Conservation (phyloP, 2,797 vertebrate genomes). For the Perdix hodgsoniae region DNA sequence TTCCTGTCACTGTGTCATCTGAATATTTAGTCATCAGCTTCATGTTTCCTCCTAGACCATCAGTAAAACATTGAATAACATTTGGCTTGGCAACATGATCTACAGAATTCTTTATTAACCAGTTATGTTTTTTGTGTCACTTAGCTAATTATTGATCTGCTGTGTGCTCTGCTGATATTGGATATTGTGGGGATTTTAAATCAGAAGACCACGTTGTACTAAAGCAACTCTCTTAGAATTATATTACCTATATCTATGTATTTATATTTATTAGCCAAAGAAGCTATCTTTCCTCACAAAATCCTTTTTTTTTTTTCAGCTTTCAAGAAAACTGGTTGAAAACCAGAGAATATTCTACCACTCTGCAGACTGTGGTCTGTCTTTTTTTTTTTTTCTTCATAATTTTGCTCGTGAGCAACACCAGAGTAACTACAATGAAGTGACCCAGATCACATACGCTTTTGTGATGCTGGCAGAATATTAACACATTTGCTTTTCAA, state of each 20-base stretch:
- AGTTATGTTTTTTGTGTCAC: neutral
- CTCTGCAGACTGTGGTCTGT: neutral
- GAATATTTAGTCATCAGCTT: neutral
- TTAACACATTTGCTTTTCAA: neutral
- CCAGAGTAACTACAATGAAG: neutral
- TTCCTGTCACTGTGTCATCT: neutral
- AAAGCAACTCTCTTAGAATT: neutral
- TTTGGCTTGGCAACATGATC: neutral
- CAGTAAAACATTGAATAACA: neutral
- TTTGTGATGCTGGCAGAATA: neutral
- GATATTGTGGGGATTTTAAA: neutral
- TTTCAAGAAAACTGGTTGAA: neutral
- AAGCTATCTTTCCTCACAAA: neutral
- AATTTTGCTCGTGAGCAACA: neutral
- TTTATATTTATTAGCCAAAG: neutral
- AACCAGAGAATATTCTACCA: neutral
- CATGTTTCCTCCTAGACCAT: neutral
- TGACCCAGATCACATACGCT: accelerated
- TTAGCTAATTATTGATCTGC: neutral
- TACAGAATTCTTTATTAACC: neutral
- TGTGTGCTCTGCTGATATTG: neutral
- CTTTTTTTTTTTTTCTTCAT: neutral
- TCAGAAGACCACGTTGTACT: neutral
- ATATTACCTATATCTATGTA: neutral
- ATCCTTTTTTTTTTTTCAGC: neutral